These are phyloP conservation scores for Cinclus cinclus DNA, from an alignment of 2,113 vertebrate species.

Conservation along the genomic window DNA sequence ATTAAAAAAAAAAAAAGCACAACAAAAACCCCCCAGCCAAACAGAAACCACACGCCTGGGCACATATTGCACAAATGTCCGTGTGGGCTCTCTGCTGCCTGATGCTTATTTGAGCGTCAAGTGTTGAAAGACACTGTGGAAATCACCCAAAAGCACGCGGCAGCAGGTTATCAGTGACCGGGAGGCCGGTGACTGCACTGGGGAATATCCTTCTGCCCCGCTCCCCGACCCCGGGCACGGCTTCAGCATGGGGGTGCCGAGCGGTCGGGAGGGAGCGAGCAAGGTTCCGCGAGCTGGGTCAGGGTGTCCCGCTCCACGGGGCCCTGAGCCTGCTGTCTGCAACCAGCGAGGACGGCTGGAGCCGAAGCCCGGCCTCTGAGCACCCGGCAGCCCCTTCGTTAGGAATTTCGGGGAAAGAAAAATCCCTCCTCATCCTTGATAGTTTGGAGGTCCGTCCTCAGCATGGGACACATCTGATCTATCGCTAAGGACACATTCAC, in stretches of 20 bases:
- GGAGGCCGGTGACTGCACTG: not conserved
- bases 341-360: not conserved
- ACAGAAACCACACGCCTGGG: not conserved
- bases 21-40: not conserved
- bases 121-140: not conserved
- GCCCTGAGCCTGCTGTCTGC: not conserved
- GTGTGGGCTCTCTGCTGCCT: not conserved
- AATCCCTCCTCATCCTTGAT: not conserved
- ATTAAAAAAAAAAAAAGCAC: not conserved
- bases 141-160: conserved; percentile 1
- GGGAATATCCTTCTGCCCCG: not conserved
- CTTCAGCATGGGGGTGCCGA: not conserved
- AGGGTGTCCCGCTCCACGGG: not conserved
- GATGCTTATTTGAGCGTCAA: not conserved
- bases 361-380: not conserved
- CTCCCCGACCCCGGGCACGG: not conserved
- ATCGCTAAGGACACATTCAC: not conserved
- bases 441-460: not conserved
- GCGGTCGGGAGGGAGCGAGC: not conserved
- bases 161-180: not conserved
- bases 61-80: not conserved
- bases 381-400: not conserved
- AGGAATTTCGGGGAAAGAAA: not conserved
- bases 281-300: not conserved
- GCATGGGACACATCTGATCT: too few relatives aligned